Conservation (phyloP, 2,797 vertebrate genomes). For the Eulemur albifrons region DNA sequence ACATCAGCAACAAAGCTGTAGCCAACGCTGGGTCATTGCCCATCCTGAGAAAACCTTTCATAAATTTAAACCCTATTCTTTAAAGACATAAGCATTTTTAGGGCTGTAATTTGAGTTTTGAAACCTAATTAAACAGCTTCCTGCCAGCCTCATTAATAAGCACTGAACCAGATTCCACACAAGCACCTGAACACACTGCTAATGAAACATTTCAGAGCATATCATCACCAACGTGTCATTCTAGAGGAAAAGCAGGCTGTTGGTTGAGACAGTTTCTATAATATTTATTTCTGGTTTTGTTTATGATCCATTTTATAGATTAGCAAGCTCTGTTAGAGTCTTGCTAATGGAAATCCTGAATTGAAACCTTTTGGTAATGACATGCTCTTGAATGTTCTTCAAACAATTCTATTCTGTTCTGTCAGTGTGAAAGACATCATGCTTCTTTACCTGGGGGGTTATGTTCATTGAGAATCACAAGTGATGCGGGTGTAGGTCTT, state of each 20-base stretch:
- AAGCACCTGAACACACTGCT: background rate
- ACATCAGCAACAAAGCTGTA: constrained; percentile 66
- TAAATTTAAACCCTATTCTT: constrained; percentile 45
- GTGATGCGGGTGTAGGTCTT: constrained; percentile 92
- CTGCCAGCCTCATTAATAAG: constrained; percentile 18
- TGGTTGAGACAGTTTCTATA: background rate
- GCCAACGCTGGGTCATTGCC: constrained; percentile 28
- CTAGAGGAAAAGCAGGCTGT: background rate
- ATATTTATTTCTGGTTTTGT: background rate
- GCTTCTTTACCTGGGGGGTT: constrained; percentile 86
- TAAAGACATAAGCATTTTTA: constrained; percentile 48
- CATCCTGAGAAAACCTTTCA: constrained; percentile 15
- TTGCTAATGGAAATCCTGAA: background rate
- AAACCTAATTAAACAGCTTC: constrained; percentile 57
- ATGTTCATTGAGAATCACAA: constrained; percentile 91
- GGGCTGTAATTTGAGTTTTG: constrained; percentile 44
- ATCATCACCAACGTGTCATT: background rate
- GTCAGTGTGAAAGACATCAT: background rate
- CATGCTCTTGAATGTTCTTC: background rate
- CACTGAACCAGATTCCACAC: background rate
- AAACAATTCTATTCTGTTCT: background rate
- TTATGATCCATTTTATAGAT: background rate
- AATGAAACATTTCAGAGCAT: background rate
- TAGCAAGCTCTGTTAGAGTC: background rate
- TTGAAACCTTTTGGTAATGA: background rate